phyloP scores from a whole-genome alignment of 2,113 vertebrate species.

The Microcebus tavaratra region DNA sequence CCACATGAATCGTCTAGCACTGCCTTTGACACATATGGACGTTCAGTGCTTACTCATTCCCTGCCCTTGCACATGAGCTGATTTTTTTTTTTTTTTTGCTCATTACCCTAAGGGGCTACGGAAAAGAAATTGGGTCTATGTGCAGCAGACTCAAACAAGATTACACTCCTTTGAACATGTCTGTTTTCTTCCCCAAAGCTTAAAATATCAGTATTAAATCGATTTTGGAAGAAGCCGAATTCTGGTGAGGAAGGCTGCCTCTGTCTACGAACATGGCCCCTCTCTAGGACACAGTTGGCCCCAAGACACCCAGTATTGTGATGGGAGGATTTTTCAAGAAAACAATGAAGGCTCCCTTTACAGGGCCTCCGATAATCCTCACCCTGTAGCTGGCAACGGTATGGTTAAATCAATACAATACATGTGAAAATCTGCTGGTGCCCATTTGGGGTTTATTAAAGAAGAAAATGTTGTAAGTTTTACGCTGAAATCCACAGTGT shows the following conservation, averaged over 20 bases:
- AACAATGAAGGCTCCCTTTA: neutral
- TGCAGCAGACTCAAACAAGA: neutral
- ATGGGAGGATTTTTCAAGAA: neutral
- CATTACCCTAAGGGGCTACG: neutral
- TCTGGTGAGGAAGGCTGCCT: neutral
- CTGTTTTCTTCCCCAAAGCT: neutral
- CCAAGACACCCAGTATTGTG: neutral
- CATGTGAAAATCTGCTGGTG: neutral
- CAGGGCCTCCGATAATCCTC: neutral
- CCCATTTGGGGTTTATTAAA: neutral
- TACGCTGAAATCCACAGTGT: neutral
- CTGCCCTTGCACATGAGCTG: neutral
- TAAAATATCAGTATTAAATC: neutral
- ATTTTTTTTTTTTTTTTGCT: neutral
- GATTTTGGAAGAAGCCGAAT: neutral
- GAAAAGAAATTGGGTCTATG: neutral
- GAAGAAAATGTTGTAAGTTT: neutral
- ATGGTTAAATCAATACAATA: neutral
- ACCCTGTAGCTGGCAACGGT: accelerated
- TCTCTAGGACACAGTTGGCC: neutral
- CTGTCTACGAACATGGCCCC: neutral
- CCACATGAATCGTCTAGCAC: neutral
- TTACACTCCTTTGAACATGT: neutral
- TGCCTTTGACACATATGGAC: neutral
- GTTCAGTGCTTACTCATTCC: neutral